These are phyloP conservation scores for Pseudobourletiella spinata DNA, from an alignment of 1,140 invertebrate species.

Conservation along the genomic window DNA sequence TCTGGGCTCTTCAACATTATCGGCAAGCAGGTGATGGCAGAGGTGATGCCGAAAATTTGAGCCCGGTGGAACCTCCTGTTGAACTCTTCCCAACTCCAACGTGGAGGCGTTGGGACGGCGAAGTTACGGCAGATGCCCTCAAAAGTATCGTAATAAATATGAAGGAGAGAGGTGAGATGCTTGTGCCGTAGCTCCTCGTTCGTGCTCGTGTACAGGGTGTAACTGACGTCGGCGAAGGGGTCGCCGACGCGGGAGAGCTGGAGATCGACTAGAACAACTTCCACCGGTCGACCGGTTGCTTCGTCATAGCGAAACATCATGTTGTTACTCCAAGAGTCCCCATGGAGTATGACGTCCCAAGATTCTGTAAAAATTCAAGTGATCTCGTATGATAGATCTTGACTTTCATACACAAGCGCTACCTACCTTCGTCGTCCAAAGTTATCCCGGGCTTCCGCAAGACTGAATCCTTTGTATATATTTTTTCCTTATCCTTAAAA, in stretches of 20 bases:
- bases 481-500: neutral
- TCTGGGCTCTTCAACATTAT: neutral
- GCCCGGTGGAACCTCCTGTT: conserved; percentile 10
- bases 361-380: conserved; percentile 7
- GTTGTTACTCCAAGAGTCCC: conserved; percentile 65
- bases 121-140: conserved; percentile 18
- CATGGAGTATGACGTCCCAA: conserved; percentile 39
- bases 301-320: conserved; percentile 51
- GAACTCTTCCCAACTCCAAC: conserved; percentile 1
- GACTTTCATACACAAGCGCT: neutral
- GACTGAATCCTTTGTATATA: neutral
- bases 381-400: too few species aligned
- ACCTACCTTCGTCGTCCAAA: neutral
- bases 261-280: conserved; percentile 44
- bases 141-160: conserved; percentile 49
- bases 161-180: conserved; percentile 44
- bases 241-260: conserved; percentile 46
- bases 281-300: conserved; percentile 15
- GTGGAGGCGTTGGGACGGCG: neutral
- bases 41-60: neutral
- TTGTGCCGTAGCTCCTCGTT: conserved; percentile 43
- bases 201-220: conserved; percentile 50
- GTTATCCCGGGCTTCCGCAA: neutral
- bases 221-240: conserved; percentile 48
- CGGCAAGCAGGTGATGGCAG: neutral